These are phyloP conservation scores for Apamea crenata DNA, from an alignment of 2,888 invertebrate species.

Conservation along the genomic window DNA sequence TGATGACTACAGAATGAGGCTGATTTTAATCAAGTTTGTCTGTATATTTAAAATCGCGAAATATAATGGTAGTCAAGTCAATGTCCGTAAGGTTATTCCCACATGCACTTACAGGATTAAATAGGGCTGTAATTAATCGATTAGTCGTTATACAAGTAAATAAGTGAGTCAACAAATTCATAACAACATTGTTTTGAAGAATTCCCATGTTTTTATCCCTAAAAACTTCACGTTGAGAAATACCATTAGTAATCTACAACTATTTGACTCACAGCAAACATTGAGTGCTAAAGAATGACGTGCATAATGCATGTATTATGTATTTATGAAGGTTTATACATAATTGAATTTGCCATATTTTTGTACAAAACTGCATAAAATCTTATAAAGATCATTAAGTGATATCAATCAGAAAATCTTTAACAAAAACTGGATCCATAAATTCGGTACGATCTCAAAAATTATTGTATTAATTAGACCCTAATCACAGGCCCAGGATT, in stretches of 20 bases:
- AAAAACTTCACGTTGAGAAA: slow-evolving; percentile 29
- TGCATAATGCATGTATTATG: background rate
- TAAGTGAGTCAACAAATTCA: slow-evolving; percentile 44
- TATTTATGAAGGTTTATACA: background rate
- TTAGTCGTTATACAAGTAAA: slow-evolving; percentile 14
- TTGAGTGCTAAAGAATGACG: background rate
- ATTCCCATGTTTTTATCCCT: slow-evolving; percentile 41
- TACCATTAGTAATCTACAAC: slow-evolving; percentile 25
- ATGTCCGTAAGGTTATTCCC: background rate
- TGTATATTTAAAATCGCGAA: slow-evolving; percentile 5
- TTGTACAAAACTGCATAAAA: slow-evolving; percentile 30
- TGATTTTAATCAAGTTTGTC: slow-evolving; percentile 12
- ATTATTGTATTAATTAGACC: slow-evolving; percentile 74
- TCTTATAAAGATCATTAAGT: slow-evolving; percentile 37
- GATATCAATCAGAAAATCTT: slow-evolving; percentile 42
- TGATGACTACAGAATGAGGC: slow-evolving; percentile 32
- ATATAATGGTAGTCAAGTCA: background rate
- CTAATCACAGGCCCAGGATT: slow-evolving; percentile 66
- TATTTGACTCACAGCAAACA: slow-evolving; percentile 26
- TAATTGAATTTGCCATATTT: background rate
- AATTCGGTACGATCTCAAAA: slow-evolving; percentile 57
- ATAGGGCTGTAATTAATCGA: background rate
- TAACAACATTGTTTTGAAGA: slow-evolving; percentile 13
- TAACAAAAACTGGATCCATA: slow-evolving; percentile 61
- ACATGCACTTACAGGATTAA: background rate